Evolutionary conservation across 2,888 invertebrate species (phyloP).

Genomic region (Heliconius ismenius): DNA sequence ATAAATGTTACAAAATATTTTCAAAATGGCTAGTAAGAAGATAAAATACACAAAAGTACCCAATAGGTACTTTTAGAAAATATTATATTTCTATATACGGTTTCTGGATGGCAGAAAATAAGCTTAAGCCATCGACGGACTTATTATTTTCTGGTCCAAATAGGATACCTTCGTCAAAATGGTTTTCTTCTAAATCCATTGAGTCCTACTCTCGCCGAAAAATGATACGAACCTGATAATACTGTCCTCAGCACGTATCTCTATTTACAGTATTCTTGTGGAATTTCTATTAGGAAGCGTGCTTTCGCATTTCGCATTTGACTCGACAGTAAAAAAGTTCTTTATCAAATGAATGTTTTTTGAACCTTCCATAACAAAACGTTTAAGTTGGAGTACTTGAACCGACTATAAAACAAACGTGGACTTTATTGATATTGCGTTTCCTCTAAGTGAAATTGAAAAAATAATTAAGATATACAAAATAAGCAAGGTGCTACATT

Average conservation of each 20-base stretch:
- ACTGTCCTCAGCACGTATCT: slow-evolving; percentile 71
- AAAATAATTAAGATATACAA: slow-evolving; percentile 56
- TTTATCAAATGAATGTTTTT: slow-evolving; percentile 70
- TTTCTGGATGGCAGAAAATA: slow-evolving; percentile 41
- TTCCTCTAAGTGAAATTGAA: slow-evolving; percentile 53
- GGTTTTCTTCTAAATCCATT: slow-evolving; percentile 64
- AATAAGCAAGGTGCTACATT: neutral
- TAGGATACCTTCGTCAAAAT: slow-evolving; percentile 54
- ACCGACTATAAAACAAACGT: slow-evolving; percentile 63
- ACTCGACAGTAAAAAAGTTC: slow-evolving; percentile 71
- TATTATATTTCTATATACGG: slow-evolving; percentile 18
- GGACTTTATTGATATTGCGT: slow-evolving; percentile 59
- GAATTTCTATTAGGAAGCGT: slow-evolving; percentile 77
- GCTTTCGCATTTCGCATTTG: slow-evolving; percentile 73
- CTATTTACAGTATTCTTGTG: slow-evolving; percentile 74
- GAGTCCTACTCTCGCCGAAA: slow-evolving; percentile 65
- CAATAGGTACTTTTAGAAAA: neutral
- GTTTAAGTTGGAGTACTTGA: slow-evolving; percentile 66
- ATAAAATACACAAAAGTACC: neutral
- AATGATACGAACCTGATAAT: slow-evolving; percentile 74
- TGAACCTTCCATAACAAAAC: slow-evolving; percentile 64
- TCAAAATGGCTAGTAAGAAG: neutral
- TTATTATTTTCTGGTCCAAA: slow-evolving; percentile 46
- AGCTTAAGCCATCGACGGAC: slow-evolving; percentile 43
- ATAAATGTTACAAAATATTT: neutral